phyloP scores from a whole-genome alignment of 2,888 invertebrate genomes.

The Xestia xanthographa region DNA sequence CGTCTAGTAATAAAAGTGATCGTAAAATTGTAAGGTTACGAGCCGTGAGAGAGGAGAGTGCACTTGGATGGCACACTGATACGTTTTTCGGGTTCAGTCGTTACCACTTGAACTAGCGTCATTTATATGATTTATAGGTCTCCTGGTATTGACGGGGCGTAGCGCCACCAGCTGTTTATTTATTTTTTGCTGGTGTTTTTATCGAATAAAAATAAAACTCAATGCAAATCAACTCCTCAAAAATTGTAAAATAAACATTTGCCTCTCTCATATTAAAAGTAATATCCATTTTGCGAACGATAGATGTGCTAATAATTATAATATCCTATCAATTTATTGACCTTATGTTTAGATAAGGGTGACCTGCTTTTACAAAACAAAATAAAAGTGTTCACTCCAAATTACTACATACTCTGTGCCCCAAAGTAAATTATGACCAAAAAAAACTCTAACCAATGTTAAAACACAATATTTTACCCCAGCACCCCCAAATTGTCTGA shows the following conservation, averaged over 20 bases:
- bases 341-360: background rate
- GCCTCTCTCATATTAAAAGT: background rate
- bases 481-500: conserved; percentile 59
- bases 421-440: conserved; percentile 19
- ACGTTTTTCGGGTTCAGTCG: conserved; percentile 85
- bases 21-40: conserved; percentile 90
- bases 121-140: conserved; percentile 82
- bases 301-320: background rate
- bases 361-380: background rate
- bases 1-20: conserved; percentile 90
- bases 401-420: conserved; percentile 11
- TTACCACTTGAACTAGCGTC: conserved; percentile 73
- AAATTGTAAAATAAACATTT: background rate
- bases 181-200: background rate
- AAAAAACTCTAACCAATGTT: conserved; percentile 45
- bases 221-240: background rate
- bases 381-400: conserved; percentile 17
- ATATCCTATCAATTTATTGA: background rate
- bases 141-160: conserved; percentile 76
- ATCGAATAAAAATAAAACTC: background rate
- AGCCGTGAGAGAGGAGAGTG: conserved; percentile 86
- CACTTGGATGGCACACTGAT: conserved; percentile 88
- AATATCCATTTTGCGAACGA: background rate
- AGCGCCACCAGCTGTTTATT: conserved; percentile 42
- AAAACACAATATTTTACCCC: conserved; percentile 54